phyloP scores from a whole-genome alignment of 2,888 invertebrate species.

The Azorinus chamasolen region DNA sequence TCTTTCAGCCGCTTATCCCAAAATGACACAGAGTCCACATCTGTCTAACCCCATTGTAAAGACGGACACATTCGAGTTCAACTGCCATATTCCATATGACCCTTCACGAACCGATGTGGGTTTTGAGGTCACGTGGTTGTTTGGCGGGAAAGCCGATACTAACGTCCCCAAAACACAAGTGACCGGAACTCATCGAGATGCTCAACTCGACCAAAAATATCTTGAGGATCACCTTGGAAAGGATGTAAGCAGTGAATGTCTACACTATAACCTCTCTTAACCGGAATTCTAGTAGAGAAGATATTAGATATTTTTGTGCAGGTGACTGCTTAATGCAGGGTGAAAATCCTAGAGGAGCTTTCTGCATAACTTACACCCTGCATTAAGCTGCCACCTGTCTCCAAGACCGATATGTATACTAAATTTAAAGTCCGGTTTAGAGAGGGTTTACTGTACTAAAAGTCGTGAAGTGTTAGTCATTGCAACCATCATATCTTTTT shows the following conservation, averaged over 20 bases:
- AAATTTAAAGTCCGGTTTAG: no score
- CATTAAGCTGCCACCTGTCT: no score
- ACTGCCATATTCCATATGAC: conserved; percentile 53
- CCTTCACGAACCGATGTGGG: conserved; percentile 43
- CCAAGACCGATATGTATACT: no score
- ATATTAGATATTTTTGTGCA: no score
- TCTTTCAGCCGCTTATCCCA: conserved; percentile 48
- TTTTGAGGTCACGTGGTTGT: conserved; percentile 59
- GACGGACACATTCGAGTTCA: conserved; percentile 49
- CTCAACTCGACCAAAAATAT: conserved; percentile 43
- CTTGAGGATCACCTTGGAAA: conserved; percentile 48
- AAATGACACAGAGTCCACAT: conserved; percentile 35
- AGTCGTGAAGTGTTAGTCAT: not conserved
- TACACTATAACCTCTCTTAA: no score
- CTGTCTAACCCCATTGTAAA: conserved; percentile 55
- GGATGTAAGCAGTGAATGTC: conserved; percentile 17
- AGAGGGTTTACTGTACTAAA: no score
- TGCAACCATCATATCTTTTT: no score
- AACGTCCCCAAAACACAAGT: conserved; percentile 28
- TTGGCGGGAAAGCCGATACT: conserved; percentile 47
- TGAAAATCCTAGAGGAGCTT: no score
- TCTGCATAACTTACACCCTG: no score
- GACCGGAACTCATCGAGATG: conserved; percentile 19
- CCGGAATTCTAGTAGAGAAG: no score
- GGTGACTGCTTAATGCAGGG: no score